These are phyloP conservation scores for Aphelocoma californica DNA, from an alignment of 2,797 vertebrate genomes.

Conservation along the genomic window DNA sequence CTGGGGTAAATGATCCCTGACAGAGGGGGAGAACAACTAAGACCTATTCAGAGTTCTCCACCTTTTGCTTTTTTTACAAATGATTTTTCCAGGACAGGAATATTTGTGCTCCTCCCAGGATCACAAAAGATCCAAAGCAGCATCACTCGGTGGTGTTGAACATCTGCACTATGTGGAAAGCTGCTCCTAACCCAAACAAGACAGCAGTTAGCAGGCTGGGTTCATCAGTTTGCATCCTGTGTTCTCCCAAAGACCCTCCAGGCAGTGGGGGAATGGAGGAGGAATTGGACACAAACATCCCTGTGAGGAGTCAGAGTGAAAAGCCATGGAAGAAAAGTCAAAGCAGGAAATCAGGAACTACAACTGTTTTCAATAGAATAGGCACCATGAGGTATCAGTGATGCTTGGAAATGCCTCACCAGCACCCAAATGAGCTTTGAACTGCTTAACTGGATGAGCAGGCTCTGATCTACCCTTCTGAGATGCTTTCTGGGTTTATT, in stretches of 20 bases:
- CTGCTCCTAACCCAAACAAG: neutral
- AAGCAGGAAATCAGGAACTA: neutral
- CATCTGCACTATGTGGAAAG: neutral
- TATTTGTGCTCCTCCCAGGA: neutral
- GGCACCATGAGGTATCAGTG: neutral
- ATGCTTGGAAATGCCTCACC: neutral
- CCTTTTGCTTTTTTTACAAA: neutral
- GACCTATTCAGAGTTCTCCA: neutral
- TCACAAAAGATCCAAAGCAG: neutral
- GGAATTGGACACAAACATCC: neutral
- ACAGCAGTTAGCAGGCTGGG: neutral
- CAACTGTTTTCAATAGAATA: neutral
- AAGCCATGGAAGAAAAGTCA: neutral
- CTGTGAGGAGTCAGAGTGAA: neutral
- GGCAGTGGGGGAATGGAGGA: neutral
- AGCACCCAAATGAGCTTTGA: neutral
- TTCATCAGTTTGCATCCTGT: neutral
- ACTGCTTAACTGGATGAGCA: neutral
- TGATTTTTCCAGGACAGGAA: neutral
- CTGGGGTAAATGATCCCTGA: neutral
- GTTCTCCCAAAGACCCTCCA: neutral
- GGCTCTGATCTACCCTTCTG: neutral
- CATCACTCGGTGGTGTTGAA: neutral
- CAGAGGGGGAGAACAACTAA: fast-evolving
- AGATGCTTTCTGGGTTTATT: neutral